phyloP scores from a whole-genome alignment of 1,140 invertebrate genomes.

The Papilio dardanus region DNA sequence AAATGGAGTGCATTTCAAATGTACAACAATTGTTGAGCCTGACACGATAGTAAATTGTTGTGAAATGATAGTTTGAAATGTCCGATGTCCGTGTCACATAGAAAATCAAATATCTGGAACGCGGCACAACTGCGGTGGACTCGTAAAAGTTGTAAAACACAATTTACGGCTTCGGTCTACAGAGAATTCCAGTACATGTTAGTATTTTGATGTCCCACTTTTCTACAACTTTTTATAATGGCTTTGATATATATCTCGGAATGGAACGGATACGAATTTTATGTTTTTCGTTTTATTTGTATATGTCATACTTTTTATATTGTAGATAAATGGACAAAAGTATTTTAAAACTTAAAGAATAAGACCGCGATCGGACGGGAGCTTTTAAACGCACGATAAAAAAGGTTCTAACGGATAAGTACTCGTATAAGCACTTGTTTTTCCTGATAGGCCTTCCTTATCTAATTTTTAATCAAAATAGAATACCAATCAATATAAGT shows the following conservation, averaged over 20 bases:
- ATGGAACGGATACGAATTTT: not conserved
- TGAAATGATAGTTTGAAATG: conserved; percentile 22
- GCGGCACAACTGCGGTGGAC: conserved; percentile 33
- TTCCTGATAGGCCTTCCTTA: no score
- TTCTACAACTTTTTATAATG: conserved; percentile 23
- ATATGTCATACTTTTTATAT: not conserved
- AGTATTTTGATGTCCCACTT: conserved; percentile 30
- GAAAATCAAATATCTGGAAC: conserved; percentile 37
- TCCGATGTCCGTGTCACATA: conserved; percentile 24
- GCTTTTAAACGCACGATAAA: no score
- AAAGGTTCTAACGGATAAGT: no score
- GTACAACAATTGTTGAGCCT: conserved; percentile 13
- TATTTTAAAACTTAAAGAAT: no score
- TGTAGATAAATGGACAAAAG: not conserved
- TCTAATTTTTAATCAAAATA: no score
- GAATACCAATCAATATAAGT: no score
- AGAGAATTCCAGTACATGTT: conserved; percentile 27
- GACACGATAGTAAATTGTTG: conserved; percentile 9
- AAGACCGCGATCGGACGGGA: no score
- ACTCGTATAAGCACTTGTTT: no score
- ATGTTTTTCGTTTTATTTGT: not conserved
- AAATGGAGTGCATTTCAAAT: not conserved
- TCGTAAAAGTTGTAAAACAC: conserved; percentile 40
- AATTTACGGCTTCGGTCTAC: conserved; percentile 35
- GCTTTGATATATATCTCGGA: conserved; percentile 2